phyloP scores from a whole-genome alignment of 1,140 invertebrate genomes.

The Mercenaria mercenaria region DNA sequence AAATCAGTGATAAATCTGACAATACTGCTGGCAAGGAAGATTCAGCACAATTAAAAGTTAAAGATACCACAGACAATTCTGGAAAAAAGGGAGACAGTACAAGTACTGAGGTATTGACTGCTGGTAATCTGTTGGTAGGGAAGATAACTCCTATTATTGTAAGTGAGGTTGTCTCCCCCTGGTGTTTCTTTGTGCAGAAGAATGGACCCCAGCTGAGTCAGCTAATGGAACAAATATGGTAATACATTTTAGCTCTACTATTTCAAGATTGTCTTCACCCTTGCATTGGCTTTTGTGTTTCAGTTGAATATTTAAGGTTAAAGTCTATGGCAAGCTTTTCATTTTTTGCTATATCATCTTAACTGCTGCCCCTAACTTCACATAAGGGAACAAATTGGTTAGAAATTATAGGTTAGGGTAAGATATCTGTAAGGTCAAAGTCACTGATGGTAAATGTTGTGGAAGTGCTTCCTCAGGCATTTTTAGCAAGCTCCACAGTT shows the following conservation, averaged over 20 bases:
- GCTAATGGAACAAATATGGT: conserved; percentile 58
- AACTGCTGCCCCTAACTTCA: too few species aligned
- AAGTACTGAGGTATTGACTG: not conserved
- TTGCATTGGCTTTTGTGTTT: too few species aligned
- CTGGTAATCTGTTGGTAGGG: conserved; percentile 6
- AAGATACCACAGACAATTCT: not conserved
- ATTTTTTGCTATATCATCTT: too few species aligned
- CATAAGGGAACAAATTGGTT: too few species aligned
- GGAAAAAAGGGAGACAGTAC: not conserved
- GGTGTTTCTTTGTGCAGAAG: conserved; percentile 58
- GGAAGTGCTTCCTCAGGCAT: too few species aligned
- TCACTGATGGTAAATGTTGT: too few species aligned
- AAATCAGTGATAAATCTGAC: not conserved
- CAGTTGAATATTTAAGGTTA: too few species aligned
- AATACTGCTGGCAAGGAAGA: not conserved
- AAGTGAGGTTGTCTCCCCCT: conserved; percentile 60
- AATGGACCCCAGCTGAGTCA: conserved; percentile 23
- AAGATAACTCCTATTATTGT: conserved; percentile 56
- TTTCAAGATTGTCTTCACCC: not conserved
- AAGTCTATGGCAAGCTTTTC: too few species aligned
- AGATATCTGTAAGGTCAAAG: too few species aligned
- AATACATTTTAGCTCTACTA: not conserved
- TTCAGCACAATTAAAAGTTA: not conserved
- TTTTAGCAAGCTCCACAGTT: too few species aligned
- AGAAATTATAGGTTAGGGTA: too few species aligned